Evolutionary conservation across 2,888 invertebrate genomes (phyloP), one percentile per base, ranked within the genome.

Genomic region (Embidobia sp.): DNA sequence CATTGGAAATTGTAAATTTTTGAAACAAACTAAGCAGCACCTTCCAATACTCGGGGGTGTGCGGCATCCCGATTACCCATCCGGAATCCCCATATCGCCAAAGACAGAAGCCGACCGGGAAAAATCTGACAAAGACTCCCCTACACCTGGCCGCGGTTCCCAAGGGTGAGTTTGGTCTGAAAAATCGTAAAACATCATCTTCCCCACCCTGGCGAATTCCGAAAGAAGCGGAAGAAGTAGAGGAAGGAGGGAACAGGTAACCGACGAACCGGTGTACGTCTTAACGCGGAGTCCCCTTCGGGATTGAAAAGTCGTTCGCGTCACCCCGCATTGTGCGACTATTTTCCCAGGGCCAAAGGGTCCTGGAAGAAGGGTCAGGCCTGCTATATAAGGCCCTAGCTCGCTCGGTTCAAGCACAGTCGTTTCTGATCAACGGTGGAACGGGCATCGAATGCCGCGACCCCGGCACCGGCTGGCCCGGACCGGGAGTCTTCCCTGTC

Each of bases 281-380:
- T 64, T 59, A 46, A 33, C 46, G 16, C 42, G 31, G 44, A 13
- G 31, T 51, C 67, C 67, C 72, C 42, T 69, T 31, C 3, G 13
- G 31, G 33, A 66, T 46, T 55, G 48, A 66, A 64, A 49, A 48
- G 48, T 70, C 40, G 27, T 59, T 42, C 42, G 48, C 64, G 27
- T 33, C 27, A 42, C 49, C 61, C 55, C 59, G 80, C 81, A 84
- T 72, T 72, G 72, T 64, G 40, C 48, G 69, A 77, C 81, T 82
- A 85, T 85, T 86, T 86, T 86, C 86, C 86, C 86, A 86, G 84
- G 84, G 83, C 80, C 49, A 13, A 79, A 69, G 78, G 70, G 53
- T 76, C 64, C 57, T 55, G 67, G 22, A 48, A 31, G 42, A 51
- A 59, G 73, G 77, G 37, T 75, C 82, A 35, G 66, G 5, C 16